Base-by-base conservation (phyloP, 2,888 invertebrate genomes). In the Hirtodrosophila histrioides region DNA sequence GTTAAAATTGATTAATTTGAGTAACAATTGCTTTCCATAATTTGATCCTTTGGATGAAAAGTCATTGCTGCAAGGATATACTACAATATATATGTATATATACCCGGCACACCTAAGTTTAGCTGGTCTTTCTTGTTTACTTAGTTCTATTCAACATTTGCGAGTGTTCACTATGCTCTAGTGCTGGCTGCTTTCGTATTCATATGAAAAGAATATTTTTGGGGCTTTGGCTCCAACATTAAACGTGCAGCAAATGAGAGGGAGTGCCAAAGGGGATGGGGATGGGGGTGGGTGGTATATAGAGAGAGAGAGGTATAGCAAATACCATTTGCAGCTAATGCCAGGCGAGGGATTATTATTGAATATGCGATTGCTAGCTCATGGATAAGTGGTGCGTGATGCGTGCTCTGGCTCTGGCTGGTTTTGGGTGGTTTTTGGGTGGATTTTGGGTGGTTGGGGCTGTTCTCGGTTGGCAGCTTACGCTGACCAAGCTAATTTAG, bases 261-360 rank as follows among this genome's bases (percentile, higher is more conserved):
- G 23, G 17, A 17, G 17, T 17, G 23, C 24, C 5, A n/a, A n/a
- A n/a, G 46, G 31, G 40, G 10, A 36, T 43, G 17, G 39, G 8
- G 31, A 12, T 33, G 10, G 45, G 37, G 11, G 1, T 33, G 7
- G 29, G 23, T 8, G n/a, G n/a, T n/a, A n/a, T n/a, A n/a, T n/a
- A n/a, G n/a, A 10, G 12, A n/a, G 51, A 6, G 29, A 24, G 31
- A 3, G 44, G 23, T 39, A 43, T 6, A 41, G 46, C 11, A 7
- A 31, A 57, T 44, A 33, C 36, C 43, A 76, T 63, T 71, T 76
- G 72, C 48, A 50, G 50, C 68, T 61, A 76, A 71, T 67, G 56
- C 56, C 60, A 50, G 48, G 33, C 63, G 17, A 64, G 73, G 73
- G 73, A 64, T 76, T 71, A 75, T 68, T 56, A 69, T 72, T 72